Evolutionary conservation across 35 echinoderm and acorn worm genomes (phyloP).

Genomic region (Patiria miniata): DNA sequence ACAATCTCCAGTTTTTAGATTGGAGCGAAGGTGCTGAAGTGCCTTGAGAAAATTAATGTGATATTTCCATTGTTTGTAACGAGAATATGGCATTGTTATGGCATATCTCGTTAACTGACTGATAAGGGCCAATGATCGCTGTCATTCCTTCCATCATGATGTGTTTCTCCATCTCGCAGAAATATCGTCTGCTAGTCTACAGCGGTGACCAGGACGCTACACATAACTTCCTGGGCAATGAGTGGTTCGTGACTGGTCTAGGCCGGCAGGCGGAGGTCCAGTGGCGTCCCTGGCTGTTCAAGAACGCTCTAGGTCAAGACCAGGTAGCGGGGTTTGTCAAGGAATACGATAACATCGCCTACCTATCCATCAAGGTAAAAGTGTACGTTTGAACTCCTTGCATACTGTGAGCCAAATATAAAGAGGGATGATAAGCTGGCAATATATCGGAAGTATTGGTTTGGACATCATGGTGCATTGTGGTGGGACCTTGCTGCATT

Average conservation of each 20-base stretch:
- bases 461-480: not conserved
- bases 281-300: slow-evolving; percentile 87
- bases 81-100: too few species aligned
- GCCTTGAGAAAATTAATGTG: too few species aligned
- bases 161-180: slow-evolving; percentile 43
- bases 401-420: not conserved
- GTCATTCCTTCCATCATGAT: too few species aligned
- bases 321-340: slow-evolving; percentile 97
- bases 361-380: slow-evolving; percentile 87
- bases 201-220: slow-evolving; percentile 83
- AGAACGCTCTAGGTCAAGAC: slow-evolving; percentile 45
- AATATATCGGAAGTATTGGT: not conserved
- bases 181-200: slow-evolving; percentile 84
- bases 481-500: not conserved
- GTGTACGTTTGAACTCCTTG: not conserved
- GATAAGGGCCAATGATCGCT: too few species aligned
- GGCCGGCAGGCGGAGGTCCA: slow-evolving; percentile 65
- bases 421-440: not conserved
- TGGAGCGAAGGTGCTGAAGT: too few species aligned
- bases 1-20: too few species aligned
- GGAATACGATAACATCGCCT: slow-evolving; percentile 85
- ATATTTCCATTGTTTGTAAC: too few species aligned
- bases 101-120: too few species aligned
- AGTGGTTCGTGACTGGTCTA: slow-evolving; percentile 83
- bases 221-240: slow-evolving; percentile 81